Evolutionary conservation across 2,797 vertebrate genomes (phyloP).

Genomic region (Sebastes hopkinsi): DNA sequence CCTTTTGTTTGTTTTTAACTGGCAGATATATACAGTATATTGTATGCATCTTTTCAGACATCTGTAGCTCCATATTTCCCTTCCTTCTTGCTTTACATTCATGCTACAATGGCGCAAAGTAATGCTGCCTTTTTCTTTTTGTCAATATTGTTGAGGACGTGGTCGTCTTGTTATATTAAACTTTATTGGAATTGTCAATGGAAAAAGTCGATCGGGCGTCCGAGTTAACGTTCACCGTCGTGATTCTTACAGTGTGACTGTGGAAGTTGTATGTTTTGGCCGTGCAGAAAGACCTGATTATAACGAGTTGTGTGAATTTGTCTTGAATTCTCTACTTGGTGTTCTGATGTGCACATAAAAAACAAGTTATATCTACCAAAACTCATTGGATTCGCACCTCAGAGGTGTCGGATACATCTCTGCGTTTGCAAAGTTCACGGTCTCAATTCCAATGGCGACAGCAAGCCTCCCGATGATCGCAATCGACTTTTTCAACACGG

Average conservation of each 20-base stretch:
- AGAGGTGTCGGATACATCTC: constrained; percentile 60
- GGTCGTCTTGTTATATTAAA: background rate
- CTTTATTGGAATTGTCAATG: background rate
- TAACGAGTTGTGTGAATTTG: background rate
- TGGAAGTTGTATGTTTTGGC: background rate
- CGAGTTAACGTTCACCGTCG: too few relatives aligned
- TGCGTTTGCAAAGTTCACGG: constrained; percentile 64
- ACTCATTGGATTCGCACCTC: constrained; percentile 16
- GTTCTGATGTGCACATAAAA: background rate
- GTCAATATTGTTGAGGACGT: background rate
- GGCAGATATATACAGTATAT: background rate
- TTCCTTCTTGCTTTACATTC: background rate
- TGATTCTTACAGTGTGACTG: background rate
- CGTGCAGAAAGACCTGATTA: too few relatives aligned
- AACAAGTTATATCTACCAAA: background rate
- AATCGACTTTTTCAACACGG: constrained; percentile 17
- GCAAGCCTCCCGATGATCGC: constrained; percentile 35
- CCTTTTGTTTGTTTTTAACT: background rate
- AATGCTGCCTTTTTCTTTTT: background rate
- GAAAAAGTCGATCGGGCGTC: background rate
- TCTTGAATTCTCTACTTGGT: background rate
- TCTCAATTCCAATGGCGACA: constrained; percentile 57
- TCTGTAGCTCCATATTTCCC: background rate
- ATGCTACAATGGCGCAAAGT: background rate
- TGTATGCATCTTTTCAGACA: background rate